phyloP scores from a whole-genome alignment of 2,797 vertebrate species.

The Sebastes dallii region DNA sequence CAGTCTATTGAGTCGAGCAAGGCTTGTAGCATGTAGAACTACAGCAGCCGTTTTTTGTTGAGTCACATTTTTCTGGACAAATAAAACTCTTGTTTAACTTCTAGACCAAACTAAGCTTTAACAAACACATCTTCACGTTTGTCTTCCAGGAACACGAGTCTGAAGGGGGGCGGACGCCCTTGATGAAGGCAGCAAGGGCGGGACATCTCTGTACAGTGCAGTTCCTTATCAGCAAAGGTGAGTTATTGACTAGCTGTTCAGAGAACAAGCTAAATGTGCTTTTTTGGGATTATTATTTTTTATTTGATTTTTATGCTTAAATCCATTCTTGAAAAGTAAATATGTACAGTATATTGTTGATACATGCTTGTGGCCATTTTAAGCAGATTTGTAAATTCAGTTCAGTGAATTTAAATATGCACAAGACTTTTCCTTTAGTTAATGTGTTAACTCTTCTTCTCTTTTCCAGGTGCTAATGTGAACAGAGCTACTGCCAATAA shows the following conservation, averaged over 20 bases:
- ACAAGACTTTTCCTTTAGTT: background rate
- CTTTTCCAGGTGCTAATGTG: slow-evolving; percentile 92
- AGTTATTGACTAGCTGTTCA: background rate
- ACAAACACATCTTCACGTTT: slow-evolving; percentile 12
- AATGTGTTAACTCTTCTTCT: background rate
- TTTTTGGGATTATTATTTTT: background rate
- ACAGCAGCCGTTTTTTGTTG: background rate
- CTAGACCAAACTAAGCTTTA: background rate
- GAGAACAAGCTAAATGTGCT: background rate
- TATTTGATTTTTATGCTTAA: background rate
- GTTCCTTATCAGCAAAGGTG: slow-evolving; percentile 99
- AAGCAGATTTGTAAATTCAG: background rate
- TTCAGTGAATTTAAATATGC: background rate
- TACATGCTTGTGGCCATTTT: background rate
- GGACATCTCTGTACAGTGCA: slow-evolving; percentile 99
- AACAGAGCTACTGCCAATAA: slow-evolving; percentile 98
- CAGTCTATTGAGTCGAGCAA: background rate
- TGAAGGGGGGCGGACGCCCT: slow-evolving; percentile 96
- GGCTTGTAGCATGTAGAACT: background rate
- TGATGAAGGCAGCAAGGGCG: slow-evolving; percentile 99
- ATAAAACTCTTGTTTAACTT: background rate
- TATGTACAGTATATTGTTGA: background rate
- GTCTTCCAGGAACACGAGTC: slow-evolving; percentile 94
- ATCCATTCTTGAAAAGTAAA: background rate
- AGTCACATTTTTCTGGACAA: background rate